phyloP scores from a whole-genome alignment of 1,140 invertebrate genomes.

The Archegozetes longisetosus region DNA sequence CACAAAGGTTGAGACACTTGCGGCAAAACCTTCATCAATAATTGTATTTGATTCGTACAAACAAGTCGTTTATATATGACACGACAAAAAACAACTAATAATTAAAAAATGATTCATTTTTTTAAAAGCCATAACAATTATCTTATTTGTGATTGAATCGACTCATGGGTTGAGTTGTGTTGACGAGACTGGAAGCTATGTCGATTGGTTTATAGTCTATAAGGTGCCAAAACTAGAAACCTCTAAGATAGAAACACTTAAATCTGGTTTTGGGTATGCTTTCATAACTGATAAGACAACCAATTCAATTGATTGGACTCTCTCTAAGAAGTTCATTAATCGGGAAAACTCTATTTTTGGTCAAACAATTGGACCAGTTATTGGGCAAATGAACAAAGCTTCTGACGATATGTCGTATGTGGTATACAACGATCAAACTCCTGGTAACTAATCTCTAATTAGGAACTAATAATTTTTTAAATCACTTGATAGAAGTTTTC shows the following conservation, averaged over 20 bases:
- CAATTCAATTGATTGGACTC: conserved; percentile 11
- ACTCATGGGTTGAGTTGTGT: background rate
- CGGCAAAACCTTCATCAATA: no score
- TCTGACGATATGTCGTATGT: background rate
- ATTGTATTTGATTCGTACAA: no score
- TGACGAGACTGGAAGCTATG: conserved; percentile 13
- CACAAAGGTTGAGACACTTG: no score
- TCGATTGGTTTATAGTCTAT: conserved; percentile 21
- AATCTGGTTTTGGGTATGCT: conserved; percentile 15
- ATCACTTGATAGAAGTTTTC: background rate
- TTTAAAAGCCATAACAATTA: background rate
- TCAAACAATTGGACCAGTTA: conserved; percentile 16
- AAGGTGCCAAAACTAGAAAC: conserved; percentile 21
- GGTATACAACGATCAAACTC: conserved; percentile 1
- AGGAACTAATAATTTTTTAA: background rate
- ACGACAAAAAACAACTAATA: background rate
- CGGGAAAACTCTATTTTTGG: conserved; percentile 15
- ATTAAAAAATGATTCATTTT: background rate
- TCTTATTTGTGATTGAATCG: background rate
- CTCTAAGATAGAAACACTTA: background rate
- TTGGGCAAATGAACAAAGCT: conserved; percentile 4
- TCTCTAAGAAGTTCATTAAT: conserved; percentile 12
- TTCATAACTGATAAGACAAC: conserved; percentile 10
- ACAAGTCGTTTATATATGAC: no score
- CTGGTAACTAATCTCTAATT: background rate